Evolutionary conservation across 2,888 invertebrate species (phyloP), one percentile per base, ranked within the genome.

Genomic region (Nomada ruficornis): DNA sequence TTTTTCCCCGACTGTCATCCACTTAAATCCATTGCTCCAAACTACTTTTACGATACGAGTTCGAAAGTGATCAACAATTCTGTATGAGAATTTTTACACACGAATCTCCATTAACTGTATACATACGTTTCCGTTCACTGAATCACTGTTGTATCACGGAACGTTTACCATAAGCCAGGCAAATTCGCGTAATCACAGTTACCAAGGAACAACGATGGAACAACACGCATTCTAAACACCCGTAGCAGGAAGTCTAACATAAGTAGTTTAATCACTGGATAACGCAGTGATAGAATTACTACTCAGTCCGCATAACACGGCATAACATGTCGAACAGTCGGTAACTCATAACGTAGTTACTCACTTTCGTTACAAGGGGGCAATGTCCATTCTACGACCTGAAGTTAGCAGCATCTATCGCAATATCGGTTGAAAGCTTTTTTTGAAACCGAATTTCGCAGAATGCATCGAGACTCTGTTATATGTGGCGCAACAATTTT

Each of bases 191-290:
- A 86, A 87, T 87, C 79, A 75, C 62, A 60, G 62, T 80, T 68
- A 73, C 64, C 59, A 42, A 60, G 64, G 63, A 79, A 68, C 65
- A 78, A 81, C 78, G 70, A 76, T 62, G 64, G 67, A 57, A 78
- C 73, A 57, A 29, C 80, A 78, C 47, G 76, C 86, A 82, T 85
- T 77, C 77, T 83, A 80, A 86, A 82, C 82, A 83, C 79, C 44
- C 76, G 62, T 55, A 77, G 70, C 81, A 82, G 82, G 86, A 87
- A 86, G 80, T 80, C 73, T 64, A 73, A 80, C 73, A 54, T 78
- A 80, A 85, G 80, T 83, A 81, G 63, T 83, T 80, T 76, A 67
- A 77, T 72, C 84, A 85, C 69, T 79, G 83, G 74, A 65, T 77
- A 81, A 81, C 78, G 77, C n/a, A 55, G 29, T 75, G 26, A 29